Percentiles rank a stretch among this genome's conserved stretches.
phyloP scores from a whole-genome alignment of 2,113 vertebrate species.

The Sinocyclocheilus anophthalmus region DNA sequence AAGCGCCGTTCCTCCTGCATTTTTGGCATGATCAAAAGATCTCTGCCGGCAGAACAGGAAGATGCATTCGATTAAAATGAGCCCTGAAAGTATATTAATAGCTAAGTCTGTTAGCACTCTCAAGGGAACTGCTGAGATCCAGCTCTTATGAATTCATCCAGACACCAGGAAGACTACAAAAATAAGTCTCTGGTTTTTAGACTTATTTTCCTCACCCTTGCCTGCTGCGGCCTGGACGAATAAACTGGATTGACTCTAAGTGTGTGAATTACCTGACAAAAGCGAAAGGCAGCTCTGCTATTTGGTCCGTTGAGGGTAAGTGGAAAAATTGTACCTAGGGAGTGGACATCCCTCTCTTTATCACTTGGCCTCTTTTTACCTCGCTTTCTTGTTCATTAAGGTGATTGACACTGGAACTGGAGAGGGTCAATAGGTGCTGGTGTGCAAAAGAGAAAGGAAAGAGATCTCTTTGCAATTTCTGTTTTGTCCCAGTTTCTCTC shows the following conservation, averaged over 20 bases:
- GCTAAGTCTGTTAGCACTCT: constrained; percentile 35
- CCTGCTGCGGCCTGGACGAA: not conserved
- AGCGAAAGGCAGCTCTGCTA: not conserved
- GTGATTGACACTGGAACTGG: constrained; percentile 34
- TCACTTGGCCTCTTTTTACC: constrained; percentile 18
- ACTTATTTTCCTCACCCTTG: constrained; percentile 13
- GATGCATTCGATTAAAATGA: constrained; percentile 35
- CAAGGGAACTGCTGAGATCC: constrained; percentile 18
- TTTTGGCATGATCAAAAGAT: constrained; percentile 46
- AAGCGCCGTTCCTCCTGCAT: constrained; percentile 21
- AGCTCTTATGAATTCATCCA: constrained; percentile 19
- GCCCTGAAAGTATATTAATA: constrained; percentile 45
- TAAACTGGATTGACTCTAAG: constrained; percentile 7
- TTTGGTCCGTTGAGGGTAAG: constrained; percentile 8
- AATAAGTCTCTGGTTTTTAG: constrained; percentile 4
- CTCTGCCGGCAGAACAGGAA: constrained; percentile 19
- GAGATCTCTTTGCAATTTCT: constrained; percentile 30
- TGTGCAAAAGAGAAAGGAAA: constrained; percentile 16
- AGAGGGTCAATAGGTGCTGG: constrained; percentile 31
- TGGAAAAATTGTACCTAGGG: not conserved
- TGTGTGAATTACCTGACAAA: constrained; percentile 18
- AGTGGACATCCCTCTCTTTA: constrained; percentile 26
- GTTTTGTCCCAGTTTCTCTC: not conserved
- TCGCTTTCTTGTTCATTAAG: constrained; percentile 32
- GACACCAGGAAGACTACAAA: constrained; percentile 17